Conservation (phyloP, 2,113 vertebrate species). For the Alouatta palliata region DNA sequence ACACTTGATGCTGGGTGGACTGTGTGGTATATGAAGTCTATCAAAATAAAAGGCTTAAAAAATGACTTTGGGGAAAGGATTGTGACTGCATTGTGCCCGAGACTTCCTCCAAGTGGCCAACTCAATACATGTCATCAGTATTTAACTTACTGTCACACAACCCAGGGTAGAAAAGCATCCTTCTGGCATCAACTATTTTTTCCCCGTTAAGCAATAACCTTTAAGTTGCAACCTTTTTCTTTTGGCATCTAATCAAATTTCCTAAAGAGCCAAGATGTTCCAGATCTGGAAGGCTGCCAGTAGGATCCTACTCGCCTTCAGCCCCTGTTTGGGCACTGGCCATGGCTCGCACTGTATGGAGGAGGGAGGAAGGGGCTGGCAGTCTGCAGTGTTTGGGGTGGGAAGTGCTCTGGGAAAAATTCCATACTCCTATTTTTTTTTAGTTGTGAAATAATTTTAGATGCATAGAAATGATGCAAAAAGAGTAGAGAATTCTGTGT, state of each 20-base stretch:
- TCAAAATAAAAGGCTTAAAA: neutral
- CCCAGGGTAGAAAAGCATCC: neutral
- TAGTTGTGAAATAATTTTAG: neutral
- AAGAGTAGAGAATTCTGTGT: neutral
- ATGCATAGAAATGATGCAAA: neutral
- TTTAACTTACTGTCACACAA: neutral
- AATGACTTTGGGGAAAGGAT: neutral
- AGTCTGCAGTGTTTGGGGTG: neutral
- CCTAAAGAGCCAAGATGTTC: neutral
- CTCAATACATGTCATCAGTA: neutral
- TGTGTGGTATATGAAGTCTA: neutral
- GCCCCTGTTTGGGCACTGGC: neutral
- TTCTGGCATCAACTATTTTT: neutral
- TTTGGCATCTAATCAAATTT: neutral
- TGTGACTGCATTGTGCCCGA: neutral
- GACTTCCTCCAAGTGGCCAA: neutral
- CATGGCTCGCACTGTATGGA: no score
- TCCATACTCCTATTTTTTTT: neutral
- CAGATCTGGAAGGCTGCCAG: neutral
- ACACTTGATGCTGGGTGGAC: neutral
- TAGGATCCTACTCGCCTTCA: neutral
- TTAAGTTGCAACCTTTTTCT: neutral
- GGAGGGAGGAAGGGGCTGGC: neutral
- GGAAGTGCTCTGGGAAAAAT: neutral
- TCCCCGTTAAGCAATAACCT: neutral